A percentile compares a stretch with the other conserved stretches of the same genome.
Evolutionary conservation across 2,888 invertebrate species (phyloP).

Genomic region (Philopedon plagiatum): DNA sequence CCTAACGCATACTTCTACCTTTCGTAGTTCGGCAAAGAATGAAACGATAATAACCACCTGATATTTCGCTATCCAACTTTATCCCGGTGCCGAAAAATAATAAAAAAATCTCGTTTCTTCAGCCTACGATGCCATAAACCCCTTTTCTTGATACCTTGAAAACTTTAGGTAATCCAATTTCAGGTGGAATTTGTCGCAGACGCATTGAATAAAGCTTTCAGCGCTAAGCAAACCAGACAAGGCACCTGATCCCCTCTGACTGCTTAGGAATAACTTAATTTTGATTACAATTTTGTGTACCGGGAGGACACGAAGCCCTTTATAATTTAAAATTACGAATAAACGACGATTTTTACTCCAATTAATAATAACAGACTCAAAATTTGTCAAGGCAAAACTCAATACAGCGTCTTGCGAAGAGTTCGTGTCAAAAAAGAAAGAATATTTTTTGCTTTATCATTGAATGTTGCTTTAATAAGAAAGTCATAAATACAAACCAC

Average conservation of each 20-base stretch:
- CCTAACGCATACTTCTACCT: not conserved
- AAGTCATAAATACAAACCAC: too few species aligned
- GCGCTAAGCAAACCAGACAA: conserved; percentile 10
- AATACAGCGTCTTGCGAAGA: too few species aligned
- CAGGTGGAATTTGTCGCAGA: conserved; percentile 19
- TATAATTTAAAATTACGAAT: not conserved
- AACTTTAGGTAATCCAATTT: conserved; percentile 21
- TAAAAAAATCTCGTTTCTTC: not conserved
- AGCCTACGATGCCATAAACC: not conserved
- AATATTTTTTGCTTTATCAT: too few species aligned
- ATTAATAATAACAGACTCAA: too few species aligned
- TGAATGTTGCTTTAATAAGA: too few species aligned
- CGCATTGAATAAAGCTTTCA: conserved; percentile 8
- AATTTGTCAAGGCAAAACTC: too few species aligned
- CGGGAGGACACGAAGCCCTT: not conserved
- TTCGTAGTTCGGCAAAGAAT: not conserved
- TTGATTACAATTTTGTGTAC: not conserved
- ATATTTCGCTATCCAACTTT: not conserved
- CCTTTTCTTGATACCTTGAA: conserved; percentile 19
- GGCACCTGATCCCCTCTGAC: conserved; percentile 19
- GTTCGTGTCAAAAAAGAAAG: too few species aligned
- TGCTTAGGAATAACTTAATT: conserved; percentile 15
- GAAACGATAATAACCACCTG: not conserved
- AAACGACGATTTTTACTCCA: too few species aligned
- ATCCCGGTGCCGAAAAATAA: not conserved